Evolutionary conservation across 2,113 vertebrate species (phyloP), one percentile per base, ranked within the genome.

Genomic region (human (Homo sapiens)): DNA sequence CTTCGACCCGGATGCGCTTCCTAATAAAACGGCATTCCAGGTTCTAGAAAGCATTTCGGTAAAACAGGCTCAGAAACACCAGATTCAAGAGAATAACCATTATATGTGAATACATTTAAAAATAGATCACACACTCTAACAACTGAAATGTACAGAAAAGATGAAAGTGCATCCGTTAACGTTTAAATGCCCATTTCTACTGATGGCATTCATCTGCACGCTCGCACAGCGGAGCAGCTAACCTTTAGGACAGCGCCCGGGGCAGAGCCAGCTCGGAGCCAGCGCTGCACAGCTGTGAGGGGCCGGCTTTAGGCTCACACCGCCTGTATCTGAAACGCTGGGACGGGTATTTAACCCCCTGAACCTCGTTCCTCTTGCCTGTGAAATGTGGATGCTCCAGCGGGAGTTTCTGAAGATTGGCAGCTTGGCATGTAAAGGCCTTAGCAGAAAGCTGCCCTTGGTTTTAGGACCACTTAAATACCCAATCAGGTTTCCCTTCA

Each of bases 241-340:
- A 6, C 32, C 25, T 17, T 5, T 16, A 25, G 48, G 17, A n/a
- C 2, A 6, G 12, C 1, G 0, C 5, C 52, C 9, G 8, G 59
- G 43, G 43, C 50, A 4, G 6, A 30, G 27, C 2, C 20, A 17
- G 7, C 17, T 1, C 0, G 1, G 35, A 50, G 6, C 35, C 64
- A 12, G 9, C 25, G 45, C 73, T 8, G 2, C 48, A 10, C 10
- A 43, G 0, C 3, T 6, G 30, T 59, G 16, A 32, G 76, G 32
- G 38, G 14, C 11, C 0, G 50, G 40, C 50, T 43, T 4, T 45
- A 61, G 68, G 68, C 16, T 86, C 82, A 40, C 48, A 35, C 43
- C 8, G 1, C 35, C 73, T 1, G 22, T 27, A 22, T 22, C 2
- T 6, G 72, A 38, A 50, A 75, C 13, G 14, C 9, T 6, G 30